Evolutionary conservation across 2,113 vertebrate genomes (phyloP), one percentile per base, ranked within the genome.

Genomic region (Ictalurus furcatus): DNA sequence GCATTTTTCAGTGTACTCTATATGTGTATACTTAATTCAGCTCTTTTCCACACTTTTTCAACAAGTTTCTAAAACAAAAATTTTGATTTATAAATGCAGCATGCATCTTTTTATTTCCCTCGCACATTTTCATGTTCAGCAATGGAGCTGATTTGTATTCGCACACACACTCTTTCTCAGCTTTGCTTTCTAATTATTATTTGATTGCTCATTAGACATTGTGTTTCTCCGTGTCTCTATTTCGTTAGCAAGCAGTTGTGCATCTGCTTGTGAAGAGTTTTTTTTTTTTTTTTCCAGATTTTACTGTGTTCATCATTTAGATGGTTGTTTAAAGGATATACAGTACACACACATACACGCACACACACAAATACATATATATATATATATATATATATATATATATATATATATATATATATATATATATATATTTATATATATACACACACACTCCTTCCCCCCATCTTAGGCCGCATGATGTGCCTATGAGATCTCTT

Each of bases 401-500:
- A 44, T 44, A 44, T 44, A 44, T 44, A 44, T 44, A 44, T 44
- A 44, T 44, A 44, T 44, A 44, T 44, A 44, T 44, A 44, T 7
- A 48, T 48, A 48, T 48, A 48, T 9, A 48, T 48, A 48, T 48
- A 48, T 48, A 48, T 48, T 9, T 48, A 48, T 48, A 48, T 9
- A 69, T 4, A 73, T 17, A 69, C 58, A 52, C 52, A 59, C 28
- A 69, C 48, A 59, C 73, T n/a, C 40, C 34, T 91, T 91, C 92
- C 92, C 95, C 95, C 95, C 97, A 96, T 96, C 96, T 97, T 97
- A 96, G 96, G 95, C 96, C 95, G 96, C 98, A 98, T 98, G 97
- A 99, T 98, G 97, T 98, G 98, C 96, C 97, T 98, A 97, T 99
- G 98, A 98, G 98, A 98, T 97, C 97, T 98, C 97, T 97, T 97